phyloP scores from a whole-genome alignment of 2,888 invertebrate species.

The Oscheius sp. region DNA sequence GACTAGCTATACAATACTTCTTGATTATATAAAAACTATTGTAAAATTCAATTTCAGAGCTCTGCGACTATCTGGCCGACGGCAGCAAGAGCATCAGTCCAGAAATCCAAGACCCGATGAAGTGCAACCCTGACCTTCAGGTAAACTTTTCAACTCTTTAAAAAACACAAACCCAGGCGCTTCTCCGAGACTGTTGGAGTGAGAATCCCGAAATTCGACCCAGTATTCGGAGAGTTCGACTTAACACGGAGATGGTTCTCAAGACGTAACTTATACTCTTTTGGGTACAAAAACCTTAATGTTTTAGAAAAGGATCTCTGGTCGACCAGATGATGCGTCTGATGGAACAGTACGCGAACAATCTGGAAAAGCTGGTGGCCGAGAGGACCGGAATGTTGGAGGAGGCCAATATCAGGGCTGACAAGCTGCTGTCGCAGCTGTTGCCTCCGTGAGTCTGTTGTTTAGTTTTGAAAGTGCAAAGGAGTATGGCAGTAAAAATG shows the following conservation, averaged over 20 bases:
- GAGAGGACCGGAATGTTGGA: conserved; percentile 73
- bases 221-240: conserved; percentile 67
- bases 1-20: too few species aligned
- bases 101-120: conserved; percentile 66
- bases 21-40: conserved; percentile 17
- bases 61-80: conserved; percentile 61
- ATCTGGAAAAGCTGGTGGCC: conserved; percentile 70
- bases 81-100: conserved; percentile 62
- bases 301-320: conserved; percentile 56
- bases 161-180: conserved; percentile 44
- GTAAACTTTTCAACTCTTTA: background rate
- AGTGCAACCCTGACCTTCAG: conserved; percentile 67
- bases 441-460: conserved; percentile 55
- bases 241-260: conserved; percentile 71
- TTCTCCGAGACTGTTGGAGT: conserved; percentile 69
- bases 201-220: conserved; percentile 72
- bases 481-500: too few species aligned
- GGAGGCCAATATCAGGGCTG: conserved; percentile 71
- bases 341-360: conserved; percentile 71
- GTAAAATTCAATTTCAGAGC: conserved; percentile 44
- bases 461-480: background rate
- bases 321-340: conserved; percentile 72
- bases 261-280: conserved; percentile 53
- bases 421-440: conserved; percentile 67
- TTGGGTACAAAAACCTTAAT: background rate